Base-by-base conservation (phyloP, 2,888 invertebrate genomes). In the Asteroscopus sphinx region DNA sequence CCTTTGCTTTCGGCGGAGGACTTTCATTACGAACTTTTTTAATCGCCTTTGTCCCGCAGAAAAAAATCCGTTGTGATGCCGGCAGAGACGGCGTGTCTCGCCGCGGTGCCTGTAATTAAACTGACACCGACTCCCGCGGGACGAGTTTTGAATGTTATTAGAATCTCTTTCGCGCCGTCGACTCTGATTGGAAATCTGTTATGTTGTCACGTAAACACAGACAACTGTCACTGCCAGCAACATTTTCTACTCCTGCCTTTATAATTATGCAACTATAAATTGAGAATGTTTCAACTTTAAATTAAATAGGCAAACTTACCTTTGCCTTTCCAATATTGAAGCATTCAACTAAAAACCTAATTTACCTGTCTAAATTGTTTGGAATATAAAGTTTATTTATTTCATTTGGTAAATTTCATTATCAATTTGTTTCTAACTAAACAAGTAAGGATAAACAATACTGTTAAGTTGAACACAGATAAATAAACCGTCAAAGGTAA, bases 91-190 rank as follows among this genome's bases (percentile, higher is more conserved):
- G 81, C 82, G 78, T 81, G 83, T 83, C 80, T 77, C 86, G 77
- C 76, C 79, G 72, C 82, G 81, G 79, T 79, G 78, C 82, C 81
- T 84, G 92, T 94, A 93, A 94, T 94, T 93, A 94, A 93, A 91
- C 91, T 89, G 92, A 91, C 92, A 90, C 89, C 86, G 86, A 83
- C 86, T 90, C 91, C 80, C 79, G 85, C 75, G 89, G 89, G 90
- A 93, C 89, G 89, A 89, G 91, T 92, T 93, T 92, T 93, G 92
- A 92, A 93, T 93, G 91, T 92, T 93, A 93, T 94, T 93, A 93
- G 92, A 92, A 92, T 91, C 90, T 90, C 91, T 92, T 92, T 90
- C 91, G 88, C 89, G 79, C 85, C 88, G 89, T 82, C 88, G 88
- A 86, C 82, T 90, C 88, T 92, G 91, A 93, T 93, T 92, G 91